Percentiles rank a stretch among this genome's conserved stretches.
These are phyloP conservation scores for Dromiciops gliroides DNA, from an alignment of 2,113 vertebrate genomes.

Conservation along the genomic window DNA sequence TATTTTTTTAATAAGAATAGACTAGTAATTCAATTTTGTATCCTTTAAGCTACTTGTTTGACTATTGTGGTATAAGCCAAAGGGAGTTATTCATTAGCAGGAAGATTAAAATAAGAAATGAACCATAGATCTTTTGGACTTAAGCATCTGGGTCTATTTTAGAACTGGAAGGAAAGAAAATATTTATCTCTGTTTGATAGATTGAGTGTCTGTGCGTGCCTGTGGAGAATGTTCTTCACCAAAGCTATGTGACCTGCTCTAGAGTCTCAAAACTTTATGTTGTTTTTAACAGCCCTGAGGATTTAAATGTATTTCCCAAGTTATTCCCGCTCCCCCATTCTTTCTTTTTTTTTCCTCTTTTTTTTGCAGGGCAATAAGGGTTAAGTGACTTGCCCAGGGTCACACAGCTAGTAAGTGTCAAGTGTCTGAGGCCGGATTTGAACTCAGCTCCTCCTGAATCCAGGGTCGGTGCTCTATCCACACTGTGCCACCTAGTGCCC, in stretches of 20 bases:
- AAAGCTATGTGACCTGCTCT: neutral
- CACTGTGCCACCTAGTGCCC: too few relatives aligned
- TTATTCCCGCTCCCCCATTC: too few relatives aligned
- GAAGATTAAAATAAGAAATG: neutral
- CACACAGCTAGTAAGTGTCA: too few relatives aligned
- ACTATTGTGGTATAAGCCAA: neutral
- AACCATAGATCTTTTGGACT: neutral
- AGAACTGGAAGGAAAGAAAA: neutral
- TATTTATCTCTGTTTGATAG: neutral
- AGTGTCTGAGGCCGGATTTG: too few relatives aligned
- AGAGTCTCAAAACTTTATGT: constrained; percentile 8
- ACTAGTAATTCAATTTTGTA: neutral
- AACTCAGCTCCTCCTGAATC: too few relatives aligned
- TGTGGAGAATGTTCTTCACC: neutral
- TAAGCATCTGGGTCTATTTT: neutral
- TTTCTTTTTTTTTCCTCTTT: too few relatives aligned
- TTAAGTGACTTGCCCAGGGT: too few relatives aligned
- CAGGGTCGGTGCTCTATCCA: too few relatives aligned
- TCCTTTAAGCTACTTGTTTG: neutral
- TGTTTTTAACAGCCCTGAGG: neutral
- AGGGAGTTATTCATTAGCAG: neutral
- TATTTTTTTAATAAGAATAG: neutral
- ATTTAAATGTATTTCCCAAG: neutral
- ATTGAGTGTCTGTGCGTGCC: neutral
- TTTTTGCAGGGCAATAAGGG: too few relatives aligned